phyloP scores from a whole-genome alignment of 2,888 invertebrate species.

The Orthosia incerta region DNA sequence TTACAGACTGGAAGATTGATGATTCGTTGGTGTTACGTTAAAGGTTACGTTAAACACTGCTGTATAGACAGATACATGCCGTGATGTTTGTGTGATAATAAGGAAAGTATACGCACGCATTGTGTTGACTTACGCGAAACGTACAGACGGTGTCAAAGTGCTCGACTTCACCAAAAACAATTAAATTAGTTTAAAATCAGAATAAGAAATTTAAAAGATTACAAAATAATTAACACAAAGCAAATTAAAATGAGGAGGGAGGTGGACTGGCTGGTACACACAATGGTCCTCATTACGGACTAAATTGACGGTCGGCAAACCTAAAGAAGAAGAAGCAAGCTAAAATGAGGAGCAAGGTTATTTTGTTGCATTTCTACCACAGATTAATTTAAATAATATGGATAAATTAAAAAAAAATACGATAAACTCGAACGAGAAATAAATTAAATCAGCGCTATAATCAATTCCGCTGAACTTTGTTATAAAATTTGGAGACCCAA shows the following conservation, averaged over 20 bases:
- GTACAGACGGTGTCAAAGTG: conserved; percentile 25
- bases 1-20: conserved; percentile 32
- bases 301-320: no score
- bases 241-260: neutral
- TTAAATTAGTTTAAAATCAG: neutral
- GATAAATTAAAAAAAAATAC: no score
- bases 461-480: neutral
- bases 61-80: conserved; percentile 5
- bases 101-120: conserved; percentile 22
- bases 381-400: no score
- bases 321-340: no score
- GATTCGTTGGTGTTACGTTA: conserved; percentile 28
- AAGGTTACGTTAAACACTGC: conserved; percentile 42
- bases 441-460: neutral
- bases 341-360: no score
- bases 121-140: conserved; percentile 8
- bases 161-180: neutral
- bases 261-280: no score
- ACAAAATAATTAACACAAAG: neutral
- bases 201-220: neutral
- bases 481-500: conserved; percentile 9
- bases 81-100: conserved; percentile 17
- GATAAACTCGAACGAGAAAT: neutral
- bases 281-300: no score
- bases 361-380: neutral